A percentile compares a stretch with the other conserved stretches of the same genome.
phyloP scores from a whole-genome alignment of 2,888 invertebrate genomes.

The Epiperipatus broadwayi region DNA sequence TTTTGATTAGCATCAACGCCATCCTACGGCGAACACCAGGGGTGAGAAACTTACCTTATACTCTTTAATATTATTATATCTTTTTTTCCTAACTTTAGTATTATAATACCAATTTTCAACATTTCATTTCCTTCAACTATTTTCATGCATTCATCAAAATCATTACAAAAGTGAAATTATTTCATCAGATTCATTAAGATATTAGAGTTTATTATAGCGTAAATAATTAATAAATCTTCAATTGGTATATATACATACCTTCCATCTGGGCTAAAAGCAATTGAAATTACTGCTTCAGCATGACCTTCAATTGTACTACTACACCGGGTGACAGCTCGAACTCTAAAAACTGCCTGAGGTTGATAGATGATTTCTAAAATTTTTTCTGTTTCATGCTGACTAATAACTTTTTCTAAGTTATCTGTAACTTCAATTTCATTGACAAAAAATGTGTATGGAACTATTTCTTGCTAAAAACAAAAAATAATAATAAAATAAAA shows the following conservation, averaged over 20 bases:
- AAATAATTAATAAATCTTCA: too few species aligned
- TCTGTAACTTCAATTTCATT: constrained; percentile 67
- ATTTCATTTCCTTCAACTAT: too few species aligned
- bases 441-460: constrained; percentile 68
- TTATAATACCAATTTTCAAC: too few species aligned
- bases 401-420: constrained; percentile 41
- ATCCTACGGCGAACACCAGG: too few species aligned
- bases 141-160: constrained; percentile 5
- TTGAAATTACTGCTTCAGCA: constrained; percentile 86
- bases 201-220: too few species aligned
- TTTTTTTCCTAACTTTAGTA: too few species aligned
- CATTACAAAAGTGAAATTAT: too few species aligned
- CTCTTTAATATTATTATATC: too few species aligned
- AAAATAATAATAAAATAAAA: constrained; percentile 3
- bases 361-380: constrained; percentile 82
- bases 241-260: constrained; percentile 22
- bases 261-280: constrained; percentile 90
- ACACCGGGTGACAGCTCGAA: constrained; percentile 35
- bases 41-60: too few species aligned
- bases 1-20: too few species aligned
- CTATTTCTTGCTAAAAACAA: constrained; percentile 43
- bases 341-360: constrained; percentile 87
- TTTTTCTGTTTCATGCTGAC: constrained; percentile 43
- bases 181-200: too few species aligned
- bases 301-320: constrained; percentile 86